Evolutionary conservation across 2,797 vertebrate genomes (phyloP), one percentile per base, ranked within the genome.

Genomic region (Neomorphus geoffroyi): DNA sequence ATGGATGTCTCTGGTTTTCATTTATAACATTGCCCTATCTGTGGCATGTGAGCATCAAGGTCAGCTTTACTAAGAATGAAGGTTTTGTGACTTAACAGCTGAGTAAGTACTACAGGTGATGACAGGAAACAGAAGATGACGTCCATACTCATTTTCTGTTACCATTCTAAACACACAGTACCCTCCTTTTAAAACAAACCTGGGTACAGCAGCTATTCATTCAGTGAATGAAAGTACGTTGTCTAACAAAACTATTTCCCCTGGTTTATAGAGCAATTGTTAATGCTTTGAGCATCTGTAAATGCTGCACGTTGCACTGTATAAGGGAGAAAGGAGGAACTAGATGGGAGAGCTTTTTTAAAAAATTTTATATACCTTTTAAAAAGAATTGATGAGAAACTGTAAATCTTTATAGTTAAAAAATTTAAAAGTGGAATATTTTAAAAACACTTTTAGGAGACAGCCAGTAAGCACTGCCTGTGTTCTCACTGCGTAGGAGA

Each of bases 341-440:
- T 80, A 96, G 92, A 94, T 94, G 86, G 92, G 77, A 92, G 67
- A 92, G 33, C 19, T 77, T 57, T 37, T 90, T 87, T 51, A 45
- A 45, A 19, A 62, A 37, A 69, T 80, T 83, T 93, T 89, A 91
- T 95, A 88, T 92, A 86, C 78, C 39, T 95, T 89, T 94, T 93
- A 83, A 94, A 96, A 95, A 82, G 92, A 72, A 93, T 91, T 90
- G 56, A 83, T 85, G 78, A 95, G 94, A 95, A 96, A 61, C 78
- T 94, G 82, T 85, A 95, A 95, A 91, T 96, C 92, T 94, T 95
- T 88, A 74, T 92, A 90, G 95, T 93, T 94, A 73, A 95, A 93
- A 96, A 96, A 94, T 89, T 94, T 87, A 94, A 57, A 93, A 96
- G 90, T 89, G 65, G 92, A 95, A 92, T 95, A 87, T 95, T 96